Conservation (phyloP, 2,888 invertebrate genomes). For the Rugalucina vietnamica region DNA sequence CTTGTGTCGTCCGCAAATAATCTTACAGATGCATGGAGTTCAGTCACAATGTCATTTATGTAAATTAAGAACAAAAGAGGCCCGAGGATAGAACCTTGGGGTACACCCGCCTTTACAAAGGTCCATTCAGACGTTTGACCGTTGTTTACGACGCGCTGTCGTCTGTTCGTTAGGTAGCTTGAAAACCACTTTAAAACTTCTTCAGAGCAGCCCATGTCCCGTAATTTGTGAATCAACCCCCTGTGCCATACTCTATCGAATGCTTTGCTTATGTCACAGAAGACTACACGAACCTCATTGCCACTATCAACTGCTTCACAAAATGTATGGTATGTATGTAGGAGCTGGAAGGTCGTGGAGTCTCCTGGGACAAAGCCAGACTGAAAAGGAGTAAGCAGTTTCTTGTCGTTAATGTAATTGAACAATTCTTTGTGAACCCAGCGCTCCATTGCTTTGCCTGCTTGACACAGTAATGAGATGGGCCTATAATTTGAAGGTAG, state of each 20-base stretch:
- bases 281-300: neutral
- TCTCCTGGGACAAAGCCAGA: constrained; percentile 8
- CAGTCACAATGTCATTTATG: neutral
- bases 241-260: neutral
- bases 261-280: constrained; percentile 2
- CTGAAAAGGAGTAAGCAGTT: neutral
- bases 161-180: neutral
- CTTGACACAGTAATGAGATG: constrained; percentile 1
- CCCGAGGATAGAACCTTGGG: neutral
- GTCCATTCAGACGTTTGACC: neutral
- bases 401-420: neutral
- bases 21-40: no score
- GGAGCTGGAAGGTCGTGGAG: neutral
- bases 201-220: neutral
- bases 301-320: neutral
- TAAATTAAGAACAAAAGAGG: neutral
- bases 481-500: constrained; percentile 19
- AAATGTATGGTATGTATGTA: neutral
- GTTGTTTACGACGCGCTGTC: neutral
- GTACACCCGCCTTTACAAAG: neutral
- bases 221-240: neutral
- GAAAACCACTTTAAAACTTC: neutral
- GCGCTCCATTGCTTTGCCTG: constrained; percentile 28
- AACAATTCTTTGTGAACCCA: constrained; percentile 17
- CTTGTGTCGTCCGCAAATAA: no score